Conservation (phyloP, 2,888 invertebrate species). For the Drosophila anceps region DNA sequence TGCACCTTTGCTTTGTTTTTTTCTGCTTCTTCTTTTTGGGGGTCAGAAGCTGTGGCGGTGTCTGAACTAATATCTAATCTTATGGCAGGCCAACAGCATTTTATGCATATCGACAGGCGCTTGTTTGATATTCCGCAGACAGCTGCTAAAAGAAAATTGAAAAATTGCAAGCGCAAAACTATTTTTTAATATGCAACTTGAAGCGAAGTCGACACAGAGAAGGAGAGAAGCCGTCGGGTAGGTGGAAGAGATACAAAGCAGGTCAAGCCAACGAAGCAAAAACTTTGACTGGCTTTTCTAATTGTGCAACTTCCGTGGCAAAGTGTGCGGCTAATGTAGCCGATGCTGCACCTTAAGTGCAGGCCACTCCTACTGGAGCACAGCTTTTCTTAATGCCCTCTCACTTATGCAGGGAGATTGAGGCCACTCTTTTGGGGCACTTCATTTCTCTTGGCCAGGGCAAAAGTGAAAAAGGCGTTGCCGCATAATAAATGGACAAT, state of each 20-base stretch:
- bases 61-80: slow-evolving; percentile 74
- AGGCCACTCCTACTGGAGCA: slow-evolving; percentile 43
- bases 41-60: slow-evolving; percentile 44
- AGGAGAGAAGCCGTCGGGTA: background rate
- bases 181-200: slow-evolving; percentile 75
- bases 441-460: slow-evolving; percentile 68
- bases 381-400: slow-evolving; percentile 75
- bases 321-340: slow-evolving; percentile 76
- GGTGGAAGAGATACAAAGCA: slow-evolving; percentile 9
- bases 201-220: slow-evolving; percentile 11
- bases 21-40: background rate
- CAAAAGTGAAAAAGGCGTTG: slow-evolving; percentile 82
- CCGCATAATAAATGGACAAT: slow-evolving; percentile 84
- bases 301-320: slow-evolving; percentile 80
- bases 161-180: slow-evolving; percentile 52
- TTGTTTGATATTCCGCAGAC: slow-evolving; percentile 72
- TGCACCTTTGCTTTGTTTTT: slow-evolving; percentile 40
- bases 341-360: slow-evolving; percentile 77
- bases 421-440: slow-evolving; percentile 57
- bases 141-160: slow-evolving; percentile 57
- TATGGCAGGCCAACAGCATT: slow-evolving; percentile 66
- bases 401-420: slow-evolving; percentile 38
- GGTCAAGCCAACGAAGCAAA: slow-evolving; percentile 43
- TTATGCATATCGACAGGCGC: slow-evolving; percentile 76
- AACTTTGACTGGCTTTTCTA: slow-evolving; percentile 77